Evolutionary conservation across 2,888 invertebrate genomes (phyloP).

Genomic region (Caenorhabditis japonica): DNA sequence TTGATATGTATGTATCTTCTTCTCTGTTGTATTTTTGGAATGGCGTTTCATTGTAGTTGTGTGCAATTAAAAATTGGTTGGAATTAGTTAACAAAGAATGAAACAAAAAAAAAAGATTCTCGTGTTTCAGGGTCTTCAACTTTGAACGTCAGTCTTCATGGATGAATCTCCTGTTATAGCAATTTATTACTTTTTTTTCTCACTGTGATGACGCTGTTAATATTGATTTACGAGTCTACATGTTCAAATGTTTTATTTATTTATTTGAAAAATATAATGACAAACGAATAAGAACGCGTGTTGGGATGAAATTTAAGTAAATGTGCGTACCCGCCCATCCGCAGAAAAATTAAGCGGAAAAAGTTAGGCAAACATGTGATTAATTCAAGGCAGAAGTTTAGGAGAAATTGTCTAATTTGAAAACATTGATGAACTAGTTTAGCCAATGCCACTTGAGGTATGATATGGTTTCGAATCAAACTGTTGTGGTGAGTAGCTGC

Average conservation of each 20-base stretch:
- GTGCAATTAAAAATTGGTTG: too few relatives aligned
- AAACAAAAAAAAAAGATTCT: conserved; percentile 4
- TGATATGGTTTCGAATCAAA: too few relatives aligned
- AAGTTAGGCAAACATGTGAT: not conserved
- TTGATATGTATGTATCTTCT: not conserved
- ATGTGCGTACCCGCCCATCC: not conserved
- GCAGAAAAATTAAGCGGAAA: not conserved
- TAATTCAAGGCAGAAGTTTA: not conserved
- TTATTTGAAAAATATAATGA: too few relatives aligned
- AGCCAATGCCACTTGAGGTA: too few relatives aligned
- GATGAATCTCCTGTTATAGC: conserved; percentile 24
- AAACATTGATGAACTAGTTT: not conserved
- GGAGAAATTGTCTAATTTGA: not conserved
- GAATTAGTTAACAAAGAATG: too few relatives aligned
- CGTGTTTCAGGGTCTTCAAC: conserved; percentile 63
- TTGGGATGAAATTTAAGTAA: conserved; percentile 1
- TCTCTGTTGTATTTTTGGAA: not conserved
- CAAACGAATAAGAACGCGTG: not conserved
- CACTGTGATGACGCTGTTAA: too few relatives aligned
- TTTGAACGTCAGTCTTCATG: conserved; percentile 58
- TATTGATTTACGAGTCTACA: too few relatives aligned
- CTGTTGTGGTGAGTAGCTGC: conserved; percentile 47
- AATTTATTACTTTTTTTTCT: conserved; percentile 4
- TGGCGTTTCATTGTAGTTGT: conserved; percentile 2
- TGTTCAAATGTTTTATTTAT: too few relatives aligned